A percentile compares a stretch with the other conserved stretches of the same genome.
Evolutionary conservation across 2,113 vertebrate species (phyloP).

Genomic region (Hylia prasina): DNA sequence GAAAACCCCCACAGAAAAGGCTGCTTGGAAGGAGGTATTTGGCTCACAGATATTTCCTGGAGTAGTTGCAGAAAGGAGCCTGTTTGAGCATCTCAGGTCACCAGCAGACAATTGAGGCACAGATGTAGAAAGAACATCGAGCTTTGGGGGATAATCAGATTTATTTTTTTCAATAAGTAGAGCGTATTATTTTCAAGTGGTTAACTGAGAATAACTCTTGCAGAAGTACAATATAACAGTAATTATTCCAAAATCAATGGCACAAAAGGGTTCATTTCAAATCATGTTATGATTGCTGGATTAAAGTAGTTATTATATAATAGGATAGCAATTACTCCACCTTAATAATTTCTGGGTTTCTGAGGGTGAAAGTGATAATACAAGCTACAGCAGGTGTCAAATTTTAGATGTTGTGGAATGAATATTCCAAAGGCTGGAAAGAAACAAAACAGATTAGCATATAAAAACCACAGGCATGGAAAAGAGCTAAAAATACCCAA

Average conservation of each 20-base stretch:
- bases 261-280: conserved; percentile 62
- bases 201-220: conserved; percentile 59
- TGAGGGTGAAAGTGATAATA: conserved; percentile 44
- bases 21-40: not conserved
- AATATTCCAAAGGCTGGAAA: conserved; percentile 24
- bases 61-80: not conserved
- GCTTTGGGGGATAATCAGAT: conserved; percentile 32
- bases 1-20: not conserved
- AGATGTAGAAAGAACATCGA: conserved; percentile 35
- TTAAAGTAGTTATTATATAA: conserved; percentile 48
- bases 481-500: conserved; percentile 22
- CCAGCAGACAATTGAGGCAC: not conserved
- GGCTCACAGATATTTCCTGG: not conserved
- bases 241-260: conserved; percentile 62
- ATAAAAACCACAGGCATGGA: conserved; percentile 26
- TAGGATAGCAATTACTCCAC: conserved; percentile 53
- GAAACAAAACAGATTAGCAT: conserved; percentile 57
- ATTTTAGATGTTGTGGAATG: conserved; percentile 20
- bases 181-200: conserved; percentile 59
- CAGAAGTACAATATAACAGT: conserved; percentile 51
- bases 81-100: conserved; percentile 16
- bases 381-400: conserved; percentile 20
- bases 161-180: conserved; percentile 41
- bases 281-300: conserved; percentile 56
- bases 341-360: conserved; percentile 56